These are phyloP conservation scores for Phataginus tricuspis DNA, from an alignment of 2,797 vertebrate genomes.

Conservation along the genomic window DNA sequence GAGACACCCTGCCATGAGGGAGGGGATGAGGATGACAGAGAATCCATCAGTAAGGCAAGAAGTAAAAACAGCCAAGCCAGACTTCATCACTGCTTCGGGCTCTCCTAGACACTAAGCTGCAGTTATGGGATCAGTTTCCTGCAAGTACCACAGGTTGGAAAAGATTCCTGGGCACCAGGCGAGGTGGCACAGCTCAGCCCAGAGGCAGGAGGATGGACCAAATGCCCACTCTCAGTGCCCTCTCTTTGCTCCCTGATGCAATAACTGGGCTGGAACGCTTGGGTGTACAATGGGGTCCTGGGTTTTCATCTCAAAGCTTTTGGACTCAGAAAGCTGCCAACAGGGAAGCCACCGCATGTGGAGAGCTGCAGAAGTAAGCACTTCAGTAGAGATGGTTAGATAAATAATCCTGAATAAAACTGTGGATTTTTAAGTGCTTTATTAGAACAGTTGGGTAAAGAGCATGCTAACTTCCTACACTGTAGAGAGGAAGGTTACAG, in stretches of 20 bases:
- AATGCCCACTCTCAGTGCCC: not conserved
- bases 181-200: not conserved
- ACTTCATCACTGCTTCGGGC: not conserved
- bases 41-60: not conserved
- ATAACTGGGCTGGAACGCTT: not conserved
- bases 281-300: not conserved
- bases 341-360: not conserved
- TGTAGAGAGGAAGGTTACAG: slow-evolving; percentile 14
- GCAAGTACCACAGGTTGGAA: not conserved
- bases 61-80: not conserved
- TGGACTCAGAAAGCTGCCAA: not conserved
- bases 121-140: not conserved
- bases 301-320: slow-evolving; percentile 6
- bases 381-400: slow-evolving; percentile 52
- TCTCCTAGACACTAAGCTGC: not conserved
- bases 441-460: slow-evolving; percentile 55
- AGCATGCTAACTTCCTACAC: slow-evolving; percentile 49
- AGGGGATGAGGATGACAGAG: not conserved
- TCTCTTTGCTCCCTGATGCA: not conserved
- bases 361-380: slow-evolving; percentile 54
- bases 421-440: slow-evolving; percentile 66
- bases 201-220: not conserved
- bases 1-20: not conserved
- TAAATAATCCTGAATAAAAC: slow-evolving; percentile 71
- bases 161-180: not conserved